Conservation (phyloP, 2,113 vertebrate species). For the Atrichornis clamosus region DNA sequence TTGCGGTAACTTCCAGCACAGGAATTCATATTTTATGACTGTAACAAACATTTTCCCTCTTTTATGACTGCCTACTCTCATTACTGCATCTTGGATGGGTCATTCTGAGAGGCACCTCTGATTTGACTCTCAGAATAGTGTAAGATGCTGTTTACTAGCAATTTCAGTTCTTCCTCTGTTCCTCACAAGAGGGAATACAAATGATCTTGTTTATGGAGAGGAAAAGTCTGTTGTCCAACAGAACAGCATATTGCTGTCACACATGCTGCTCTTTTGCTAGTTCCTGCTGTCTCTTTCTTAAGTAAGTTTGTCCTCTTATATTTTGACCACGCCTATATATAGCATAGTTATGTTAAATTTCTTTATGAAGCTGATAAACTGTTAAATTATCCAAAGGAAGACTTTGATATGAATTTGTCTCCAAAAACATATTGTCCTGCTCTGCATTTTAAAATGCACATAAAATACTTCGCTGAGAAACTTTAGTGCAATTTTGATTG, state of each 20-base stretch:
- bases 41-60: conserved; percentile 56
- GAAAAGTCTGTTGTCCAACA: conserved; percentile 26
- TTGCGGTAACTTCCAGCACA: conserved; percentile 79
- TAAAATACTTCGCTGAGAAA: conserved; percentile 63
- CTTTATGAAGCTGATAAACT: conserved; percentile 41
- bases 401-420: conserved; percentile 51
- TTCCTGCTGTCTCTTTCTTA: not conserved
- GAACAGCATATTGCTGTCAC: conserved; percentile 30
- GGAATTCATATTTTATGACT: conserved; percentile 60
- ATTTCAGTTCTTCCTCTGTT: not conserved
- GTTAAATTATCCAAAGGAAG: conserved; percentile 14
- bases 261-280: conserved; percentile 16
- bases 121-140: not conserved
- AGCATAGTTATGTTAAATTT: conserved; percentile 35
- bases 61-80: conserved; percentile 39
- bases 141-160: not conserved
- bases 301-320: not conserved
- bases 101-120: not conserved
- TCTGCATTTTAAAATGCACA: conserved; percentile 47
- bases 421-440: conserved; percentile 46
- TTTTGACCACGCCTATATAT: conserved; percentile 30
- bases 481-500: conserved; percentile 65
- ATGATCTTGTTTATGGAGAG: not conserved
- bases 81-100: conserved; percentile 35
- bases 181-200: not conserved